These are phyloP conservation scores for Sebastes diaconus DNA, from an alignment of 2,797 vertebrate species.

Conservation along the genomic window DNA sequence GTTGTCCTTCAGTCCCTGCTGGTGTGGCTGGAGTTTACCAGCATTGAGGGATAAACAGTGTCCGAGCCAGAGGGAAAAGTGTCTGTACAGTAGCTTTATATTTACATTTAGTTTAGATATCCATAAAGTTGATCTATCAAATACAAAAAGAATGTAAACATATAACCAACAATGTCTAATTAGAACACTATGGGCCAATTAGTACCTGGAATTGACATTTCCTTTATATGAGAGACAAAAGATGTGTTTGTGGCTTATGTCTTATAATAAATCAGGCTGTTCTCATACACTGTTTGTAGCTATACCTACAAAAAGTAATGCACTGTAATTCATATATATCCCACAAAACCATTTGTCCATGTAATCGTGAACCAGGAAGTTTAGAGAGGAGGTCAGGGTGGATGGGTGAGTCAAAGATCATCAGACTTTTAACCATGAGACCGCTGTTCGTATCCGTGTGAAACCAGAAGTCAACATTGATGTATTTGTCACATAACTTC, in stretches of 20 bases:
- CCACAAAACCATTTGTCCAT: too few relatives aligned
- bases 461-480: too few relatives aligned
- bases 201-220: constrained; percentile 30
- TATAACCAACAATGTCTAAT: not conserved
- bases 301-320: too few relatives aligned
- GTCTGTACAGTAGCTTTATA: not conserved
- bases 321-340: too few relatives aligned
- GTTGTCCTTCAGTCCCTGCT: constrained; percentile 71
- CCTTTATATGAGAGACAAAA: constrained; percentile 2
- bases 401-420: too few relatives aligned
- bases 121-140: not conserved
- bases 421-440: too few relatives aligned
- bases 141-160: not conserved
- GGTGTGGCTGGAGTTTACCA: constrained; percentile 61
- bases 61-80: constrained; percentile 35
- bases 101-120: constrained; percentile 10
- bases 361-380: too few relatives aligned
- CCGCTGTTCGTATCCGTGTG: too few relatives aligned
- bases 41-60: constrained; percentile 61
- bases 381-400: accelerated
- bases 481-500: too few relatives aligned
- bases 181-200: not conserved
- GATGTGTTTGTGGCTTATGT: constrained; percentile 20
- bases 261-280: not conserved
- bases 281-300: too few relatives aligned